Percentiles rank a stretch among this genome's conserved stretches.
phyloP scores from a whole-genome alignment of 2,113 vertebrate genomes.

The Podarcis cretensis region DNA sequence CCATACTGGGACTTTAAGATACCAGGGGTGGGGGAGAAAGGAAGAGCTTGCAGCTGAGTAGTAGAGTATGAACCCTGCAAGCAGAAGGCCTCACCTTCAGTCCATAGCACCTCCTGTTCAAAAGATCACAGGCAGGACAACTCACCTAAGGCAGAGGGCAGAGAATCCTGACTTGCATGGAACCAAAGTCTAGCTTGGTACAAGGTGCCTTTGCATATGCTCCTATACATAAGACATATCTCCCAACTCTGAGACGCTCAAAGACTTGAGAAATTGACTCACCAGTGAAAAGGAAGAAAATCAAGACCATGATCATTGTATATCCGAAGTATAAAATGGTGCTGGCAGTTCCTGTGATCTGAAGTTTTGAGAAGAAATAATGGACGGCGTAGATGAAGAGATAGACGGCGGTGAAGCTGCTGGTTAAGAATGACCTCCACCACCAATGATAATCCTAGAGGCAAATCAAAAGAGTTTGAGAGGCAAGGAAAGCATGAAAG shows the following conservation, averaged over 20 bases:
- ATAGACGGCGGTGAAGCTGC: slow-evolving; percentile 90
- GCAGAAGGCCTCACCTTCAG: not conserved
- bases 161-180: not conserved
- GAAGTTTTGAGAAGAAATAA: slow-evolving; percentile 89
- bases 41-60: no score
- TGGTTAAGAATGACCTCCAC: slow-evolving; percentile 91
- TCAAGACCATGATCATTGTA: slow-evolving; percentile 86
- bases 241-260: no score
- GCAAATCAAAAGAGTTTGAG: not conserved
- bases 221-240: not conserved
- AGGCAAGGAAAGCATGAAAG: not conserved
- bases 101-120: no score
- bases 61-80: not conserved
- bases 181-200: not conserved
- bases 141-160: not conserved
- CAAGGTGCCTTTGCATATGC: not conserved
- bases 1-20: not conserved
- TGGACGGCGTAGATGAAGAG: slow-evolving; percentile 87
- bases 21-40: no score
- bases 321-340: slow-evolving; percentile 90
- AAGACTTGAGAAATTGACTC: slow-evolving; percentile 17
- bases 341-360: slow-evolving; percentile 84
- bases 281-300: slow-evolving; percentile 91
- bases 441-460: slow-evolving; percentile 92
- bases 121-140: not conserved